phyloP scores from a whole-genome alignment of 2,888 invertebrate genomes.

The Lacanobia oleracea region DNA sequence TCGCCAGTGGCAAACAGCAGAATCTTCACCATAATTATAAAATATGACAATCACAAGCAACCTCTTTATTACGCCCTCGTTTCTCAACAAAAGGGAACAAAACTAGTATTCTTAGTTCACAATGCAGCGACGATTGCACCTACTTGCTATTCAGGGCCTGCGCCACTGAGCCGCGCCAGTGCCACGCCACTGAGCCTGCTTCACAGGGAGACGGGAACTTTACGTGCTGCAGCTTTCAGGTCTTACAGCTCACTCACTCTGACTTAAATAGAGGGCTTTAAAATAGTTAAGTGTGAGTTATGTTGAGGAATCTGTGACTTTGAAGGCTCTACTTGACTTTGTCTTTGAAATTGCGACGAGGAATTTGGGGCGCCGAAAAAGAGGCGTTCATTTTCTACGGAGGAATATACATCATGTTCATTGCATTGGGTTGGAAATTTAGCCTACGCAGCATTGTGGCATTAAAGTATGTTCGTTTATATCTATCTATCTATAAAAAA shows the following conservation, averaged over 20 bases:
- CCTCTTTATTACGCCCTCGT: slow-evolving; percentile 49
- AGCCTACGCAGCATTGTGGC: background rate
- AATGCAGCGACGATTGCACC: slow-evolving; percentile 67
- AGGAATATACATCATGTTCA: background rate
- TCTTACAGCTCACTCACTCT: slow-evolving; percentile 55
- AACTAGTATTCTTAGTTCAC: slow-evolving; percentile 54
- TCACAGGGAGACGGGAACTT: slow-evolving; percentile 58
- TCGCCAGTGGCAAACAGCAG: background rate
- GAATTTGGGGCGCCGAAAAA: background rate
- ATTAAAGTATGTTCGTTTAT: too few species aligned
- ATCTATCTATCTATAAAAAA: too few species aligned
- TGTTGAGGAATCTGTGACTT: slow-evolving; percentile 45
- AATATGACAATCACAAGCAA: slow-evolving; percentile 44
- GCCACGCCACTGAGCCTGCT: slow-evolving; percentile 21
- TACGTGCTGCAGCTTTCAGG: slow-evolving; percentile 59
- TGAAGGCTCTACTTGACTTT: too few species aligned
- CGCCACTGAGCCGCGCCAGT: slow-evolving; percentile 48
- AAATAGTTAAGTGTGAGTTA: slow-evolving; percentile 48
- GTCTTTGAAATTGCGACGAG: slow-evolving; percentile 5
- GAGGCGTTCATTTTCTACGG: too few species aligned
- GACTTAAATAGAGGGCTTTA: slow-evolving; percentile 51
- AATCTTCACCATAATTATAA: background rate
- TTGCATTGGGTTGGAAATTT: background rate
- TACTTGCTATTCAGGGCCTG: slow-evolving; percentile 66
- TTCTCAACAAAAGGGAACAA: slow-evolving; percentile 56